Base-by-base conservation (phyloP, 2,888 invertebrate species). In the Drosophila melanosoma region DNA sequence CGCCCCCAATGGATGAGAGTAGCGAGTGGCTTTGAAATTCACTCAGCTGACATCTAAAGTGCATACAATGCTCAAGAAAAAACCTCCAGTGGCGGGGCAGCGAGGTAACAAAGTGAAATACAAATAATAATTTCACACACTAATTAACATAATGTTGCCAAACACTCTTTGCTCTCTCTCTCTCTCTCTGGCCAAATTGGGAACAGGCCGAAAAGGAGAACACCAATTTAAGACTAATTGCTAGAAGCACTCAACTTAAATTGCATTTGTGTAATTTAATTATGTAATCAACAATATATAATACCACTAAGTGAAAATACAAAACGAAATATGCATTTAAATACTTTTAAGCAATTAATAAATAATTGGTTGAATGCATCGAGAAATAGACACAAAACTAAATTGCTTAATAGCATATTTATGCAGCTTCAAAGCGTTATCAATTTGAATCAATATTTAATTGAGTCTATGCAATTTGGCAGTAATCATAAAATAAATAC, bases 91-190 rank as follows among this genome's bases (percentile, higher is more conserved):
- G 53, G 32, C 6, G 33, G 26, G 26, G 49, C 49, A 38, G 57
- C 36, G 38, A 68, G 51, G 52, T 35, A 56, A 65, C 58, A 73
- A 64, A 60, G 40, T 60, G 40, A 66, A 64, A 73, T 51, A 69
- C 69, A 73, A 71, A 75, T 58, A 32, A 64, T 76, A 3, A 71
- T 56, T 70, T 76, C 67, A 68, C 77, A 78, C 69, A 70, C 74
- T 78, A 78, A 78, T 78, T 77, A 78, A 78, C 77, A 77, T 38
- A 58, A 53, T 52, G 53, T 45, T 32, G 48, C 36, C 23, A 8
- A 35, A 67, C 54, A 56, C 58, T 23, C 29, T 26, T 23, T 40
- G 52, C 48, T 17, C 35, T n/a, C 49, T 17, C 48, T n/a, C 49
- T 17, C 48, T 49, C 17, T 17, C 17, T 42, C 20, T 29, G 35